Evolutionary conservation across 1,140 invertebrate genomes (phyloP).

Genomic region (Tetragnatha versicolor): DNA sequence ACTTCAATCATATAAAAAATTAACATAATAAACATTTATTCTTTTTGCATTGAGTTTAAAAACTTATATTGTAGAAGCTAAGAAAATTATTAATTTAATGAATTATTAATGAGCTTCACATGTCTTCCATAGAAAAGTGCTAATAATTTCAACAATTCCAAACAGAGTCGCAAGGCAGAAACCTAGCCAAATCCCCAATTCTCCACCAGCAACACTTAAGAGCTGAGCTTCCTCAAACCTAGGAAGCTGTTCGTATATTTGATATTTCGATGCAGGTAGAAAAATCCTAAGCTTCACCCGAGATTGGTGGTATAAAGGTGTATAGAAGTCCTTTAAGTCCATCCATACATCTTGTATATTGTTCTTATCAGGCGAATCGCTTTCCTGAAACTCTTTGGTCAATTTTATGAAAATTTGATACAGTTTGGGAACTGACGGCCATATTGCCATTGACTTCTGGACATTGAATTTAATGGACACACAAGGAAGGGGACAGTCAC

Average conservation of each 20-base stretch:
- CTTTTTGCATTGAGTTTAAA: no score
- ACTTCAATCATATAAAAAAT: no score
- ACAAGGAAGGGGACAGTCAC: background rate
- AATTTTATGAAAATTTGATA: no score
- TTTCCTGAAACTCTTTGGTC: no score
- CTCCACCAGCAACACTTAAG: background rate
- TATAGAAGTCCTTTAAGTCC: no score
- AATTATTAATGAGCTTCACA: no score
- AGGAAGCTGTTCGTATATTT: background rate
- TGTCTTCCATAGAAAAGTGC: no score
- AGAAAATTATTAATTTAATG: no score
- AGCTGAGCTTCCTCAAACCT: background rate
- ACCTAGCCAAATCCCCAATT: background rate
- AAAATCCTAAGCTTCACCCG: background rate
- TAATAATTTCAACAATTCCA: background rate
- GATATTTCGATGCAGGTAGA: background rate
- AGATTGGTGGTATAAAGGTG: no score
- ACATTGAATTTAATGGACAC: background rate
- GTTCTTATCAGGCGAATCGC: background rate
- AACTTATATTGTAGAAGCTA: no score
- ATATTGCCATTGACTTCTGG: background rate
- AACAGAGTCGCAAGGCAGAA: background rate
- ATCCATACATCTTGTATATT: background rate
- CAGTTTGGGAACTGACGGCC: no score
- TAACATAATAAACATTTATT: no score